Conservation (phyloP, 2,888 invertebrate genomes). For the Phymatocera aterrima region DNA sequence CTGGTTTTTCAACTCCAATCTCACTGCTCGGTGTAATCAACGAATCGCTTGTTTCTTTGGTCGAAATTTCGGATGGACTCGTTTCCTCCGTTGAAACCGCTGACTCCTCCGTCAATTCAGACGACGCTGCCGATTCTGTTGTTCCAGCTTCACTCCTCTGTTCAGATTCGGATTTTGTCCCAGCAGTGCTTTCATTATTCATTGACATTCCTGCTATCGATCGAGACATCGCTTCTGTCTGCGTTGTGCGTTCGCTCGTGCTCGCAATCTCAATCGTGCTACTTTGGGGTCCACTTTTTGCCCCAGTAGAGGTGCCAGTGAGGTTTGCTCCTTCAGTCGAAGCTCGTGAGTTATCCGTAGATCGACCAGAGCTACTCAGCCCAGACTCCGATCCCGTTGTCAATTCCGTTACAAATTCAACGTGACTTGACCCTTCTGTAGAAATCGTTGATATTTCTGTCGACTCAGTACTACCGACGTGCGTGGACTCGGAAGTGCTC, state of each 20-base stretch:
- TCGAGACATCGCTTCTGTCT: neutral
- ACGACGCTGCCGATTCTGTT: neutral
- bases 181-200: neutral
- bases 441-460: constrained; percentile 37
- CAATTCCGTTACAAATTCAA: constrained; percentile 21
- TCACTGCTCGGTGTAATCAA: neutral
- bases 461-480: constrained; percentile 4
- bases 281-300: neutral
- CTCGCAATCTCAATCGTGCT: neutral
- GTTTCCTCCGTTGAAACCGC: neutral
- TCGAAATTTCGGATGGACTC: neutral
- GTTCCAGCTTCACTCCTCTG: neutral
- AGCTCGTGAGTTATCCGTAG: neutral
- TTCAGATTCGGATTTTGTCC: neutral
- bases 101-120: neutral
- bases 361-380: neutral
- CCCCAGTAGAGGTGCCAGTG: neutral
- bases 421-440: constrained; percentile 19
- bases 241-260: neutral
- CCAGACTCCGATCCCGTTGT: no score
- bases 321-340: neutral
- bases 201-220: neutral
- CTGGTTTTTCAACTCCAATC: neutral
- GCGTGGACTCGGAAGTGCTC: neutral
- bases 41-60: neutral